Base-by-base conservation (phyloP, 2,888 invertebrate species). In the Epirrhoe alternata region DNA sequence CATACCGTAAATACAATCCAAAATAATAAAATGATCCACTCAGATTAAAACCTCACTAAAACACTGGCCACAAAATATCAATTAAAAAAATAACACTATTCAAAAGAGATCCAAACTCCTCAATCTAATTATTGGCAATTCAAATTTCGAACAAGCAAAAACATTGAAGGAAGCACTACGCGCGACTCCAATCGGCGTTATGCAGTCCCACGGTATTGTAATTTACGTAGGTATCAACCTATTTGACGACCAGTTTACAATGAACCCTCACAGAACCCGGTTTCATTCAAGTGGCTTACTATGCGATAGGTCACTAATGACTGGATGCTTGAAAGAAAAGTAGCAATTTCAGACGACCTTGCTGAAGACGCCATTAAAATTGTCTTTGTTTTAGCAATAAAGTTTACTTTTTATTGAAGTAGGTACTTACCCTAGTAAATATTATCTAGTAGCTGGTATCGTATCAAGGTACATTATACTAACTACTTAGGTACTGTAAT, bases 131-230 rank as follows among this genome's bases (percentile, higher is more conserved):
- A 35, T 16, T 14, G 71, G 71, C 73, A 74, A 73, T 77, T 79
- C 67, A 69, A 77, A 71, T 67, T 61, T 74, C 66, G 70, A 75
- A 76, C 79, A 77, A 77, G 10, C 62, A 14, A 49, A 35, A 53
- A 33, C 3, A 30, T n/a, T 38, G 79, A 77, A 82, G 53, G 58
- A 58, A 55, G 64, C 74, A 75, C 85, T 81, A 86, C 84, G 80
- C 86, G 84, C 88, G 85, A 74, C 82, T 82, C 77, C 80, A 80
- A 84, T 84, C 86, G 80, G 81, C 85, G 84, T 77, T 86, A 84
- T 86, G 85, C 81, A 83, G 79, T 74, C 77, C 74, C 78, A 76
- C 78, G 76, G 81, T 81, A 79, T 78, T 83, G 84, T 82, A 86
- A 80, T 88, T 88, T 86, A 87, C 86, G 80, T 83, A 75, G 77